Percentiles rank a stretch among this genome's conserved stretches.
These are phyloP conservation scores for Halocynthia aurantium DNA, from an alignment of 23 tunicate species.

Conservation along the genomic window DNA sequence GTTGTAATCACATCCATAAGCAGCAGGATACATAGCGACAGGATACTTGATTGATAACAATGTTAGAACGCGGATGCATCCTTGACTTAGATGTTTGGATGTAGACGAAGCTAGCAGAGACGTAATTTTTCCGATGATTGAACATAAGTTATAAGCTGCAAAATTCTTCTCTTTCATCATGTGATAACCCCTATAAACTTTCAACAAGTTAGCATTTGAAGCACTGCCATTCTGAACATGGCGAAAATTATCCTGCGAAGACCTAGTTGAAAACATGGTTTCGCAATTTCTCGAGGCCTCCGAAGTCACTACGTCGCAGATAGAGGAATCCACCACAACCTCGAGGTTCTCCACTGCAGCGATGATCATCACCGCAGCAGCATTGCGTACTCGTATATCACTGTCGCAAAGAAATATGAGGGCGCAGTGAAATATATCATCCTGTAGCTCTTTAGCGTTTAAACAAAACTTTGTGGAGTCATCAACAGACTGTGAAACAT, in stretches of 20 bases:
- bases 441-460: neutral
- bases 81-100: conserved; percentile 41
- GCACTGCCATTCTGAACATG: neutral
- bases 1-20: conserved; percentile 61
- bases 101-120: conserved; percentile 28
- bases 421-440: conserved; percentile 10
- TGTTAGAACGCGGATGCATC: conserved; percentile 44
- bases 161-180: neutral
- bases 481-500: conserved; percentile 5
- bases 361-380: conserved; percentile 32
- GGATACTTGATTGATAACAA: conserved; percentile 31
- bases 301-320: conserved; percentile 14
- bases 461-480: neutral
- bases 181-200: conserved; percentile 57
- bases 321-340: conserved; percentile 7
- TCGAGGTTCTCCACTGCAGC: neutral
- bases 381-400: conserved; percentile 51
- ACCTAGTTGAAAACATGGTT: neutral
- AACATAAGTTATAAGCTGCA: conserved; percentile 32
- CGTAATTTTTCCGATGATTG: conserved; percentile 29
- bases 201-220: conserved; percentile 51
- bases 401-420: conserved; percentile 35
- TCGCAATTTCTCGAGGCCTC: conserved; percentile 3
- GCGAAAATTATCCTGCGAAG: neutral
- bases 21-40: conserved; percentile 29